These are phyloP conservation scores for Caenorhabditis sp. DNA, from an alignment of 2,888 invertebrate species.

Conservation along the genomic window DNA sequence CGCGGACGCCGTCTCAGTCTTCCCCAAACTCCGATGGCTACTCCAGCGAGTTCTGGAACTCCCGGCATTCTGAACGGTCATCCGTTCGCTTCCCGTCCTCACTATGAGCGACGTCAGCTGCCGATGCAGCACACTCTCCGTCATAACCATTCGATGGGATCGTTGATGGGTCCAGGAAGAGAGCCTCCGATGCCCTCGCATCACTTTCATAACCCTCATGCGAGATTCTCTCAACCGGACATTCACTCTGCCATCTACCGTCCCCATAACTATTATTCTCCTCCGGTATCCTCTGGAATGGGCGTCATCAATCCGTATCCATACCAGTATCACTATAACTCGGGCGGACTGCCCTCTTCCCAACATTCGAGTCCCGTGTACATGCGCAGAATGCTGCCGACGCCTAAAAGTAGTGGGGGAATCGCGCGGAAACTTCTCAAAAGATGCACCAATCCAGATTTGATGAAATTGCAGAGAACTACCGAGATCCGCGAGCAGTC, in stretches of 20 bases:
- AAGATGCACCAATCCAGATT: constrained; percentile 61
- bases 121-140: constrained; percentile 55
- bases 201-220: constrained; percentile 50
- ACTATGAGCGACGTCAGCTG: constrained; percentile 49
- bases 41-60: constrained; percentile 39
- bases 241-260: constrained; percentile 52
- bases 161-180: constrained; percentile 25
- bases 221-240: constrained; percentile 66
- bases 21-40: constrained; percentile 55
- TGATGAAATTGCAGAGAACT: constrained; percentile 66
- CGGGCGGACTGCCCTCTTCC: constrained; percentile 46
- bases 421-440: constrained; percentile 58
- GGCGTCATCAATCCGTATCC: constrained; percentile 19
- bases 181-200: constrained; percentile 13
- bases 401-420: constrained; percentile 47
- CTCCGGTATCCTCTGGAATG: constrained; percentile 21
- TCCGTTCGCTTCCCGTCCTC: constrained; percentile 49
- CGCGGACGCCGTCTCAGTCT: constrained; percentile 60
- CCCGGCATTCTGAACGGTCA: constrained; percentile 36
- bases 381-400: constrained; percentile 53
- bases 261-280: constrained; percentile 54
- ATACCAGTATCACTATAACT: constrained; percentile 39
- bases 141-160: constrained; percentile 54
- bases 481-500: constrained; percentile 55
- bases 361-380: constrained; percentile 56